These are phyloP conservation scores for Chaetorhynchus papuensis DNA, from an alignment of 2,113 vertebrate species.

Conservation along the genomic window DNA sequence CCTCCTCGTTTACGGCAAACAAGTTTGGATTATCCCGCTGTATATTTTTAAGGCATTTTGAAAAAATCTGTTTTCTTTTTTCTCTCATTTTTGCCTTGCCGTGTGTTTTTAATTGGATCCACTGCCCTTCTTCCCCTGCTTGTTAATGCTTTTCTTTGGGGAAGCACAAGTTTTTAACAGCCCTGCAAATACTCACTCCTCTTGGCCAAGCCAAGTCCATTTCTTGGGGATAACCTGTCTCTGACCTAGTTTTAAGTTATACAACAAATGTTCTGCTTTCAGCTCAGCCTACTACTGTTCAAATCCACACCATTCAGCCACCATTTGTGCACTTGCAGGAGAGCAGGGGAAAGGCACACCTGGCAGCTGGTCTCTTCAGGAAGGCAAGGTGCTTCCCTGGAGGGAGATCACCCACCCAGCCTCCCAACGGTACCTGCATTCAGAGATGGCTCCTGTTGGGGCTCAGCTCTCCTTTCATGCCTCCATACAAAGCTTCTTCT, in stretches of 20 bases:
- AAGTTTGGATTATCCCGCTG: slow-evolving; percentile 38
- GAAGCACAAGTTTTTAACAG: slow-evolving; percentile 39
- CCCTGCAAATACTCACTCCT: background rate
- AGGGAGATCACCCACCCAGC: background rate
- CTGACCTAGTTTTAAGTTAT: slow-evolving; percentile 20
- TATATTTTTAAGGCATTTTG: slow-evolving; percentile 42
- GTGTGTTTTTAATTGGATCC: slow-evolving; percentile 35
- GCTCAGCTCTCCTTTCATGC: background rate
- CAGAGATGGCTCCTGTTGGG: accelerated
- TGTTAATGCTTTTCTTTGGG: slow-evolving; percentile 38
- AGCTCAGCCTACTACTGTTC: slow-evolving; percentile 26
- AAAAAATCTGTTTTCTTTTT: slow-evolving; percentile 22
- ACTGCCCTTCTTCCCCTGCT: background rate
- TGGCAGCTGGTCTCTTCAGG: background rate
- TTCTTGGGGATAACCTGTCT: slow-evolving; percentile 50
- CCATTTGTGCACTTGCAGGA: background rate
- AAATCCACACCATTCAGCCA: background rate
- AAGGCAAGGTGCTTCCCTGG: background rate
- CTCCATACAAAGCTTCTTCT: background rate
- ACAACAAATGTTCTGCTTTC: slow-evolving; percentile 10
- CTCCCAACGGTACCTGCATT: background rate
- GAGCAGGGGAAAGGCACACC: background rate
- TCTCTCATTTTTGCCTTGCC: background rate
- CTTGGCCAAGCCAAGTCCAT: slow-evolving; percentile 1
- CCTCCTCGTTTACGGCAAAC: slow-evolving; percentile 17